Evolutionary conservation across 1,140 invertebrate genomes (phyloP).

Genomic region (Triops longicaudatus): DNA sequence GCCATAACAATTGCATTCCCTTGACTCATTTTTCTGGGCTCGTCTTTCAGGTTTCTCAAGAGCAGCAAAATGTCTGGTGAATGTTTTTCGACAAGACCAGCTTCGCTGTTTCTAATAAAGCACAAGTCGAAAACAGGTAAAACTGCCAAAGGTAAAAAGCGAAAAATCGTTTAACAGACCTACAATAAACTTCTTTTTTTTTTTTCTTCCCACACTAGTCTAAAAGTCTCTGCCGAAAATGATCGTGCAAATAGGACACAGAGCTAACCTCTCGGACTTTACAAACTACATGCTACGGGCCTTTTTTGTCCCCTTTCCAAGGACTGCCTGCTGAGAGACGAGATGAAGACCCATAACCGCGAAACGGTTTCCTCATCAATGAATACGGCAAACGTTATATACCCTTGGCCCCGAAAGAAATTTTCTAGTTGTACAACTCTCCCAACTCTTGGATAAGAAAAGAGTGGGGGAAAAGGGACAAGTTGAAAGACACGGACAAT

Average conservation of each 20-base stretch:
- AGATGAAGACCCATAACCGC: conserved; percentile 11
- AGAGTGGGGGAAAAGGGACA: neutral
- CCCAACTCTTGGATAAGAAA: neutral
- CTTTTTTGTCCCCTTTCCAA: neutral
- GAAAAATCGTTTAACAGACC: neutral
- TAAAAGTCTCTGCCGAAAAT: neutral
- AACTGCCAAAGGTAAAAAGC: neutral
- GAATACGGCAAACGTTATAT: neutral
- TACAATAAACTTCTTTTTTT: neutral
- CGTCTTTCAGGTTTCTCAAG: neutral
- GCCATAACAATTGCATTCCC: neutral
- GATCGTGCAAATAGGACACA: neutral
- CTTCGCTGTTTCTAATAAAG: neutral
- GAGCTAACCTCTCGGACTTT: neutral
- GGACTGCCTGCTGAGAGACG: conserved; percentile 5
- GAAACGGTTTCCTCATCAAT: conserved; percentile 12
- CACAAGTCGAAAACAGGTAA: neutral
- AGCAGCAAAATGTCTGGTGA: neutral
- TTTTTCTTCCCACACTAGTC: neutral
- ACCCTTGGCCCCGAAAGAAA: neutral
- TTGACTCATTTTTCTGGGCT: neutral
- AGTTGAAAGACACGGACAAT: neutral
- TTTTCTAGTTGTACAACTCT: neutral
- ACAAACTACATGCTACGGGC: neutral
- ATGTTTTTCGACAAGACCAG: neutral